Base-by-base conservation (phyloP, 2,113 vertebrate species). In the Theristicus caerulescens region DNA sequence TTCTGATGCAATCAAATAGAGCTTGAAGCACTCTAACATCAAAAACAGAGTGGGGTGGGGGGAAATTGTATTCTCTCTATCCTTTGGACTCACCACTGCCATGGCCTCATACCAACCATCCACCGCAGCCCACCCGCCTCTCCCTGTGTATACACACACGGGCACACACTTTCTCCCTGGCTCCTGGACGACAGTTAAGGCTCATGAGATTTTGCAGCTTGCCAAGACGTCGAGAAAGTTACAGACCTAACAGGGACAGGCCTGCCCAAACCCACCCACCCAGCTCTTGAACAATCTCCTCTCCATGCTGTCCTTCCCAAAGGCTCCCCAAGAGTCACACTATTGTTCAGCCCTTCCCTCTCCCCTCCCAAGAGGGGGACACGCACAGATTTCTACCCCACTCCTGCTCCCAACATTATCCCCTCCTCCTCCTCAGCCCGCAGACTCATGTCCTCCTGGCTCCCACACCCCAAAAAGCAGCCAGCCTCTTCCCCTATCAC, bases 301-400 rank as follows among this genome's bases (percentile, higher is more conserved):
- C 81, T 27, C 52, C 34, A 2, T 4, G 22, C 49, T 3, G 2
- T 18, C 44, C 36, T 34, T 24, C 44, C 52, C 59, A 38, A 24
- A 49, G 7, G 3, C 59, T 47, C 42, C 17, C 69, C 19, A 4
- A 14, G 8, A 9, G 9, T 22, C 62, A 40, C 0, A 0, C 27
- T 54, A 4, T 16, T 20, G 44, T 65, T 85, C 59, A 82, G 49
- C 13, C 12, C 24, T 82, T 66, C 31, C 14, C 32, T 38, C 44
- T 80, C 26, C 10, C 34, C 55, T 20, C 52, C 38, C 38, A 40
- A 19, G 3, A 72, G 49, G 42, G 42, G 10, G 26, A 13, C 10
- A 44, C 31, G 7, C 1, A 1, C 1, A 46, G 36, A 73, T 74
- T 79, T 34, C 26, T 31, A 29, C 34, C 16, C n/a, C 16, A 5